Conservation (phyloP, 2,113 vertebrate species). For the Rallus limicola region DNA sequence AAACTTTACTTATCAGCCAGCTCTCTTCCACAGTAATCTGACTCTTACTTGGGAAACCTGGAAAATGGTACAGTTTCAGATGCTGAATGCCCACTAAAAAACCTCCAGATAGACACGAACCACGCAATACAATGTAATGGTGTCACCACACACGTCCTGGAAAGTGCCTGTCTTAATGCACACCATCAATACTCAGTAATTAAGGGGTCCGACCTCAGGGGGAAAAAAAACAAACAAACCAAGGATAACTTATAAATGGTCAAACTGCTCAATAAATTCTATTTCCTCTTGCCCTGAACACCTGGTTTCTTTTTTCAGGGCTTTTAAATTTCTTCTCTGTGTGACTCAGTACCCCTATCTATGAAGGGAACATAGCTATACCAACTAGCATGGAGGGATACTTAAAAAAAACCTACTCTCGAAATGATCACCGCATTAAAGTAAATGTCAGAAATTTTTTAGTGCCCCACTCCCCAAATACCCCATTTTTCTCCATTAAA, state of each 20-base stretch:
- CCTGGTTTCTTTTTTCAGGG: background rate
- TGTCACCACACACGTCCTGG: background rate
- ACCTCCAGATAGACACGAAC: slow-evolving; percentile 30
- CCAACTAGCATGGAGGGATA: background rate
- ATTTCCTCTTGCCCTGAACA: background rate
- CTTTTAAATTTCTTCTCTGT: background rate
- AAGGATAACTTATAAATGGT: background rate
- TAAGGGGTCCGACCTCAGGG: background rate
- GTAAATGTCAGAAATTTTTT: background rate
- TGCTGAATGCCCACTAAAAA: slow-evolving; percentile 54
- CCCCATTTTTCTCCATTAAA: background rate
- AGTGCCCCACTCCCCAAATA: background rate
- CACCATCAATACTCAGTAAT: background rate
- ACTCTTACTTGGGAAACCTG: slow-evolving; percentile 65
- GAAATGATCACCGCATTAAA: background rate
- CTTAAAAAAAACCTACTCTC: background rate
- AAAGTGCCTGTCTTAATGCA: background rate
- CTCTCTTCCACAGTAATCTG: slow-evolving; percentile 66
- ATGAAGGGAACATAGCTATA: background rate
- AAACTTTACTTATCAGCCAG: slow-evolving; percentile 66
- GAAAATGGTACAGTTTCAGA: slow-evolving; percentile 57
- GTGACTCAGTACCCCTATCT: background rate
- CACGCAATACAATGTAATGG: background rate
- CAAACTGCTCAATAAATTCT: background rate
- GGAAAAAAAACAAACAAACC: background rate